Conservation (phyloP, 2,888 invertebrate genomes). For the Luperina nickerlii region DNA sequence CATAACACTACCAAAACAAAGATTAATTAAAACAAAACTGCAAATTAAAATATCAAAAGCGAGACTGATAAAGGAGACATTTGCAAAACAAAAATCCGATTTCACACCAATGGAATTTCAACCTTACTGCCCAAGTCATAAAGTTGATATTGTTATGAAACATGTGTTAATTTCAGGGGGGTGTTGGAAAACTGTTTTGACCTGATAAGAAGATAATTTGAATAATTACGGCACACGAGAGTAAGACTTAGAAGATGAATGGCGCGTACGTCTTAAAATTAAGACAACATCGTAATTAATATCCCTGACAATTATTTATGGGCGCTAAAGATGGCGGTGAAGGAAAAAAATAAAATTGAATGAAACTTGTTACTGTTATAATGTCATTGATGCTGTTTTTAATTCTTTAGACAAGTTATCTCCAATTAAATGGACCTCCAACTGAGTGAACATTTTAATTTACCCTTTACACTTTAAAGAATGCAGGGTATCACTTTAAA, state of each 20-base stretch:
- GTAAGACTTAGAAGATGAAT: slow-evolving; percentile 85
- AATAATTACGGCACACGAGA: slow-evolving; percentile 84
- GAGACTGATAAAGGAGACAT: slow-evolving; percentile 70
- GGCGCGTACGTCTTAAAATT: slow-evolving; percentile 73
- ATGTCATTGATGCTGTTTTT: not conserved
- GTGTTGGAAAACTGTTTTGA: slow-evolving; percentile 82
- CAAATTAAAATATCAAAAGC: slow-evolving; percentile 74
- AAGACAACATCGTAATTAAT: slow-evolving; percentile 70
- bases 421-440: not conserved
- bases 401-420: not conserved
- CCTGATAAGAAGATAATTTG: slow-evolving; percentile 86
- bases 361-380: slow-evolving; percentile 1
- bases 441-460: not conserved
- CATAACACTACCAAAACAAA: slow-evolving; percentile 69
- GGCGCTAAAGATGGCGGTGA: slow-evolving; percentile 35
- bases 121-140: slow-evolving; percentile 56
- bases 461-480: not conserved
- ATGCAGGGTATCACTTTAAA: not conserved
- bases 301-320: slow-evolving; percentile 68
- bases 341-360: slow-evolving; percentile 7
- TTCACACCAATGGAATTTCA: slow-evolving; percentile 43
- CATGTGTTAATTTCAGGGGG: slow-evolving; percentile 65
- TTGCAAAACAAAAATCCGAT: slow-evolving; percentile 59
- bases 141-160: slow-evolving; percentile 54
- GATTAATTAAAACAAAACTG: slow-evolving; percentile 72